phyloP scores from a whole-genome alignment of 2,113 vertebrate species.

The Nycticebus coucang region DNA sequence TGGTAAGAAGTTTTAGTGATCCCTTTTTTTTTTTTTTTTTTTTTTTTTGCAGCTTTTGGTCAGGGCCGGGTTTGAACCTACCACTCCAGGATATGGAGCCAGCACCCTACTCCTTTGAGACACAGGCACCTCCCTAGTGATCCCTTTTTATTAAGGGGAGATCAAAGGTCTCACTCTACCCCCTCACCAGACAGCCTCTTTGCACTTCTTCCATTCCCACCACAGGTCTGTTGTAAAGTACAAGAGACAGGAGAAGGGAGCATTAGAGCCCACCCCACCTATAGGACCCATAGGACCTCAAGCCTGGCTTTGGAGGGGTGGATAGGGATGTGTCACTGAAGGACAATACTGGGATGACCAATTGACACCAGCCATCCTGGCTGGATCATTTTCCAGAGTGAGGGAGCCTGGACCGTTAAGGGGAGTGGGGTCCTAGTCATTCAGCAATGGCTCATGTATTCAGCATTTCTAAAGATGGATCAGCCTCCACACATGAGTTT shows the following conservation, averaged over 20 bases:
- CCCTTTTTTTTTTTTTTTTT: neutral
- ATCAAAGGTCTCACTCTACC: neutral
- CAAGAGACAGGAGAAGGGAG: neutral
- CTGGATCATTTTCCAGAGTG: neutral
- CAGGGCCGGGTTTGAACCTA: too few relatives aligned
- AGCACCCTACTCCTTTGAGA: too few relatives aligned
- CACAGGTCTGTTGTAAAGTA: accelerated
- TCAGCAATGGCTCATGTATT: too few relatives aligned
- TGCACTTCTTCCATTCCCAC: neutral
- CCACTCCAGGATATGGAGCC: too few relatives aligned
- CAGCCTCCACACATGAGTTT: neutral
- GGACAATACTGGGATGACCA: neutral
- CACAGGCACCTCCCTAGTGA: neutral
- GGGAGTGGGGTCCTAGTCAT: neutral
- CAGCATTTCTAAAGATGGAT: neutral
- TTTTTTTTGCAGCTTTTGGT: too few relatives aligned
- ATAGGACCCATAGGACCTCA: neutral
- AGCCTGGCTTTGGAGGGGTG: neutral
- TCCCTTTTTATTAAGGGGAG: neutral
- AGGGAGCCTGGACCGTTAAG: too few relatives aligned
- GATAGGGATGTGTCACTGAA: neutral
- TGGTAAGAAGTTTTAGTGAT: neutral
- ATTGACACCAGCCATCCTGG: neutral
- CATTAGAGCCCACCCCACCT: neutral
- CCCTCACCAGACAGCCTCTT: neutral